Conservation (phyloP, 2,797 vertebrate genomes). For the Manis pentadactyla region DNA sequence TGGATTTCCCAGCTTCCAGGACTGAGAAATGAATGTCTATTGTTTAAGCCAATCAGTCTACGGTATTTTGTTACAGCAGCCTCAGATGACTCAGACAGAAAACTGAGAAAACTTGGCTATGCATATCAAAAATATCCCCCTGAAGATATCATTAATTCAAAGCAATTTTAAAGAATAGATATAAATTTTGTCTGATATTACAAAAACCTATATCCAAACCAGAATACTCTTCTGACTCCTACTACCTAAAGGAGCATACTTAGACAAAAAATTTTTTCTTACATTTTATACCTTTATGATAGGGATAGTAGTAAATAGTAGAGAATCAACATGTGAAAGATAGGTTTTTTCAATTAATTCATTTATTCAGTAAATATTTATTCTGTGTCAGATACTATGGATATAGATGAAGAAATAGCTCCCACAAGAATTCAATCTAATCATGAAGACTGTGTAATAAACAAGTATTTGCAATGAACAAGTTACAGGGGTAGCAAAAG, state of each 20-base stretch:
- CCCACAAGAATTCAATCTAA: background rate
- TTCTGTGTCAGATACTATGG: background rate
- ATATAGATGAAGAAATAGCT: background rate
- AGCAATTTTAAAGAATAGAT: conserved; percentile 46
- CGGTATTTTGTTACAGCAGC: background rate
- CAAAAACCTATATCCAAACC: background rate
- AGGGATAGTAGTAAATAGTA: conserved; percentile 25
- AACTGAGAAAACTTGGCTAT: conserved; percentile 14
- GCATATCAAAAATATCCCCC: background rate
- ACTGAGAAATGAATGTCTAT: background rate
- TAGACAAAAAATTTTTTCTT: background rate
- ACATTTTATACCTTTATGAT: background rate
- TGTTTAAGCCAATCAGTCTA: background rate
- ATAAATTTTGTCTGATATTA: conserved; percentile 8
- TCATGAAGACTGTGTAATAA: background rate
- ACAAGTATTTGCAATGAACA: conserved; percentile 4
- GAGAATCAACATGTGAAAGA: background rate
- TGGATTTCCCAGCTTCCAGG: background rate
- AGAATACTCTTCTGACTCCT: conserved; percentile 40
- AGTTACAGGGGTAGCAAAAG: background rate
- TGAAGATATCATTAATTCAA: conserved; percentile 30
- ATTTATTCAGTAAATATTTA: conserved; percentile 3
- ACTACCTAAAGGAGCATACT: conserved; percentile 24
- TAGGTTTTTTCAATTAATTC: conserved; percentile 22
- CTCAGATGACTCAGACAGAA: background rate